These are phyloP conservation scores for Solenodon paradoxus DNA, from an alignment of 2,113 vertebrate species.

Conservation along the genomic window DNA sequence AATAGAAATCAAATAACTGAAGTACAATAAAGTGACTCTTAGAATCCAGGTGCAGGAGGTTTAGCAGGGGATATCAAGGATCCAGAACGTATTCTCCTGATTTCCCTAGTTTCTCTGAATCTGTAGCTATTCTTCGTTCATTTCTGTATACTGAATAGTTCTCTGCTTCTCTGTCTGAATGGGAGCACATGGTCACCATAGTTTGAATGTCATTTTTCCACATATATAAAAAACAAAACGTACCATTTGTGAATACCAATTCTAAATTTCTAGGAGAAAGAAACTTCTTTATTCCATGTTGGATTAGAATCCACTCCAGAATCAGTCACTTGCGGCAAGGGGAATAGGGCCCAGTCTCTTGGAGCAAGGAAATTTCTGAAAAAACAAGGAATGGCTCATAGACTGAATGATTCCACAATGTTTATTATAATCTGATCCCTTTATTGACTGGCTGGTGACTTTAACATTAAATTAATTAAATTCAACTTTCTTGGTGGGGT, in stretches of 20 bases:
- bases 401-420: neutral
- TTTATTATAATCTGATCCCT: neutral
- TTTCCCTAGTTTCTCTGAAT: neutral
- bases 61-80: neutral
- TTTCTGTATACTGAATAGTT: neutral
- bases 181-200: neutral
- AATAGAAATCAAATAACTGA: slow-evolving; percentile 31
- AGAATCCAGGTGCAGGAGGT: neutral
- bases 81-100: neutral
- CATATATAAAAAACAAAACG: neutral
- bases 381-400: neutral
- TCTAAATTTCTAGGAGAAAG: neutral
- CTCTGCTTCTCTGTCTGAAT: neutral
- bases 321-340: neutral
- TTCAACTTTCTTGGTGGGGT: neutral
- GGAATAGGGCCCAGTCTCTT: neutral
- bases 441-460: neutral
- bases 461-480: slow-evolving; percentile 7
- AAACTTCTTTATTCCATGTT: neutral
- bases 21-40: neutral
- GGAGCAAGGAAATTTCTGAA: neutral
- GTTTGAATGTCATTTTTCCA: neutral
- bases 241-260: neutral
- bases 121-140: neutral
- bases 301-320: neutral